Percentiles rank a stretch among this genome's conserved stretches.
These are phyloP conservation scores for Aptenodytes patagonicus DNA, from an alignment of 2,113 vertebrate genomes.

Conservation along the genomic window DNA sequence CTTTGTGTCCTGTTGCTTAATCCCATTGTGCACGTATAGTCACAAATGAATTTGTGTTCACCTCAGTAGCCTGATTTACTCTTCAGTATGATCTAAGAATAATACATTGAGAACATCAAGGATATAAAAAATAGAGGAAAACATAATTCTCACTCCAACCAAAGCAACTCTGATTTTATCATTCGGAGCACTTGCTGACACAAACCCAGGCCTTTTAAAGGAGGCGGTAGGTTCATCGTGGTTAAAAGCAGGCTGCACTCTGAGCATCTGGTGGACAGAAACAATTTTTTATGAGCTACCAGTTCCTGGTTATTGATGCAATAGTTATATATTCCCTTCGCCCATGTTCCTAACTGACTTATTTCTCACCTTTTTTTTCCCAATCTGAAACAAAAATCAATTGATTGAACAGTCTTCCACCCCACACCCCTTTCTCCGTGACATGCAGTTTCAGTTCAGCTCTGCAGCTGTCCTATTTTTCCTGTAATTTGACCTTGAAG, in stretches of 20 bases:
- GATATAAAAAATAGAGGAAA: background rate
- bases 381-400: background rate
- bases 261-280: accelerated
- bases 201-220: background rate
- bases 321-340: background rate
- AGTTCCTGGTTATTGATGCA: background rate
- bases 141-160: accelerated
- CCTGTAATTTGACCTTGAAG: background rate
- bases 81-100: background rate
- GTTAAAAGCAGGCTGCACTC: background rate
- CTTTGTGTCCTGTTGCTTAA: background rate
- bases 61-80: background rate
- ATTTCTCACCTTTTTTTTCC: background rate
- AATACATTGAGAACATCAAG: background rate
- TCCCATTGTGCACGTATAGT: no score
- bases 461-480: background rate
- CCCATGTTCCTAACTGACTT: background rate
- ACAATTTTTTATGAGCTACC: background rate
- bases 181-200: background rate
- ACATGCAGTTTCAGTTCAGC: background rate
- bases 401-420: accelerated
- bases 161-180: background rate
- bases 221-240: background rate
- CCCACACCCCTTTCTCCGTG: background rate
- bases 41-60: background rate